Base-by-base conservation (phyloP, 2,113 vertebrate species). In the Parus major region DNA sequence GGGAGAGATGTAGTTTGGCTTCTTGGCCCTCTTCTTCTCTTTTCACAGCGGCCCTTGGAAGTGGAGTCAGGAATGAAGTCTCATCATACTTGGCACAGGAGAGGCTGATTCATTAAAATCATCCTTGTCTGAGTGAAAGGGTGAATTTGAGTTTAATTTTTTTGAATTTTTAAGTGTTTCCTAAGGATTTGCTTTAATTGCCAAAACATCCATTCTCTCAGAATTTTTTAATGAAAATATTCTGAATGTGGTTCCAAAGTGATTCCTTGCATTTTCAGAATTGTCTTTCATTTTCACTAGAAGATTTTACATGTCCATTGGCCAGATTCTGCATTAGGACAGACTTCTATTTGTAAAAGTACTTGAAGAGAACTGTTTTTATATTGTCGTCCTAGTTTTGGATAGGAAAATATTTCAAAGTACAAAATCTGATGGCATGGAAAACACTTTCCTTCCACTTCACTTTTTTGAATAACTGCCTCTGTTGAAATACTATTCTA, bases 391-490 rank as follows among this genome's bases (percentile, higher is more conserved):
- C 88, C 86, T 86, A 94, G 64, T 94, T 97, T 83, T 83, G 92
- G 33, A 27, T 90, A 81, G 92, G 95, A 97, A 97, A 96, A 90
- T 90, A 92, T 94, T 94, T 95, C 72, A 78, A 83, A 94, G 91
- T 85, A 41, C 39, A 88, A 61, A 94, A 86, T 90, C 64, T 55
- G 39, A 70, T 92, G 88, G 82, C 86, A 86, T 59, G 82, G 95
- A 95, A 96, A 97, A 66, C 35, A 9, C 9, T 92, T 93, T 91
- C 71, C 50, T 96, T 88, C 85, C 86, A 92, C 88, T 85, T 94
- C 59, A 72, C 23, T 92, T 75, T 93, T 90, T 65, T 70, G 24
- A 96, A 73, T 82, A 93, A 82, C 79, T 88, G 64, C 47, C 33
- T 86, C 59, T 90, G 79, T 65, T 92, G 88, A 88, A 94, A 94